Conservation (phyloP, 2,113 vertebrate genomes). For the Nerophis lumbriciformis region DNA sequence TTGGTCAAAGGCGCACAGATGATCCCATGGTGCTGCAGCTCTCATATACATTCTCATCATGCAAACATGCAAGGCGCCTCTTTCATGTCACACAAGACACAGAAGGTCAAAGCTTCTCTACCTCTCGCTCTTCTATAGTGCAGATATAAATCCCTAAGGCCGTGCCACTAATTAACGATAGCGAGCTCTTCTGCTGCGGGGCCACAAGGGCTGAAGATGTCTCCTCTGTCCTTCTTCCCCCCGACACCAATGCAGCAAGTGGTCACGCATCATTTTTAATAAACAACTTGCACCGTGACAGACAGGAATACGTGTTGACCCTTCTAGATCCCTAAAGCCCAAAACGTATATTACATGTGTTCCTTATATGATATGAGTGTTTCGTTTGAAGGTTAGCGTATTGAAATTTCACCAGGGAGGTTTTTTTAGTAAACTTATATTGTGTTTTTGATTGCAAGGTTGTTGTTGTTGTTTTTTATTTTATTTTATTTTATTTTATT, state of each 20-base stretch:
- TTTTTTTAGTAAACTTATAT: no score
- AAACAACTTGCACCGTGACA: no score
- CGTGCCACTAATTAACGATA: constrained; percentile 53
- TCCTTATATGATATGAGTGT: no score
- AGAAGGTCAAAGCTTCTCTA: constrained; percentile 12
- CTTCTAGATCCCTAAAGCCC: no score
- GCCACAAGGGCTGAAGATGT: constrained; percentile 29
- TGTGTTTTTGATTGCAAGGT: no score
- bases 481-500: no score
- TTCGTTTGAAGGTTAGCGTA: no score
- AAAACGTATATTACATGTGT: no score
- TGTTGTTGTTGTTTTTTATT: no score
- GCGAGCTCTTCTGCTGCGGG: constrained; percentile 32
- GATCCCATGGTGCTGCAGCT: constrained; percentile 1
- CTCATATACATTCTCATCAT: constrained; percentile 11
- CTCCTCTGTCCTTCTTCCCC: constrained; percentile 29
- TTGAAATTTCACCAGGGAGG: no score
- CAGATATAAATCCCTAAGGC: constrained; percentile 45
- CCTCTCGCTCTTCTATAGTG: constrained; percentile 6
- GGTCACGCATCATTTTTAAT: constrained; percentile 9
- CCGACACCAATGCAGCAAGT: constrained; percentile 29
- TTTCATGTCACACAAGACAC: constrained; percentile 23
- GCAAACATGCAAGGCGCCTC: constrained; percentile 15
- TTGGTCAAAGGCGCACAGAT: constrained; percentile 13
- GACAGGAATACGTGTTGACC: no score